Evolutionary conservation across 30 jellyfish, hydroid and myxozoan genomes (phyloP).

Genomic region (Cassiopea xamachana): DNA sequence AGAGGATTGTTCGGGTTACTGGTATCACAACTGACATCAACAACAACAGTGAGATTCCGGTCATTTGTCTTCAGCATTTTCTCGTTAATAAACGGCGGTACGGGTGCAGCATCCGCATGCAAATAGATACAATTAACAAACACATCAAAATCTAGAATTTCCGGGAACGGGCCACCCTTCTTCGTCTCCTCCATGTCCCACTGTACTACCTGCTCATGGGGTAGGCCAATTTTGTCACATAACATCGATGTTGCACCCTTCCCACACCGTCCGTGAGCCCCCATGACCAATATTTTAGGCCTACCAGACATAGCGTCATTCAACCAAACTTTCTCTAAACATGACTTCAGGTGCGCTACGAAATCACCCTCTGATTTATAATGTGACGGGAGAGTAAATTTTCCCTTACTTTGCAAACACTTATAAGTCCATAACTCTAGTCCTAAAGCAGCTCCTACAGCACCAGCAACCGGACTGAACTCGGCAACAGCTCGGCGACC

Average conservation of each 20-base stretch:
- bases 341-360: conserved; percentile 40
- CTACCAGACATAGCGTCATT: conserved; percentile 1
- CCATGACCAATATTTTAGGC: conserved; percentile 72
- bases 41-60: conserved; percentile 69
- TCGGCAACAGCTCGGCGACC: conserved; percentile 88
- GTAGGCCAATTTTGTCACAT: conserved; percentile 59
- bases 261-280: conserved; percentile 86
- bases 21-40: conserved; percentile 82
- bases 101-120: conserved; percentile 23
- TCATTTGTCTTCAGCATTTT: conserved; percentile 26
- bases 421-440: conserved; percentile 70
- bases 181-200: conserved; percentile 77
- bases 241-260: conserved; percentile 70
- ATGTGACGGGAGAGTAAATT: conserved; percentile 41
- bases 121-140: conserved; percentile 68
- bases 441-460: conserved; percentile 81
- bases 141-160: conserved; percentile 61
- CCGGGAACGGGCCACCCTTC: conserved; percentile 73
- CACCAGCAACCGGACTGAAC: conserved; percentile 78
- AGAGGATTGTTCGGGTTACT: conserved; percentile 79
- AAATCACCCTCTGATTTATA: conserved; percentile 55
- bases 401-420: conserved; percentile 8
- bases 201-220: conserved; percentile 28
- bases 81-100: conserved; percentile 53
- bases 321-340: conserved; percentile 36